These are phyloP conservation scores for Scaptomyza parva DNA, from an alignment of 2,888 invertebrate genomes.

Conservation along the genomic window DNA sequence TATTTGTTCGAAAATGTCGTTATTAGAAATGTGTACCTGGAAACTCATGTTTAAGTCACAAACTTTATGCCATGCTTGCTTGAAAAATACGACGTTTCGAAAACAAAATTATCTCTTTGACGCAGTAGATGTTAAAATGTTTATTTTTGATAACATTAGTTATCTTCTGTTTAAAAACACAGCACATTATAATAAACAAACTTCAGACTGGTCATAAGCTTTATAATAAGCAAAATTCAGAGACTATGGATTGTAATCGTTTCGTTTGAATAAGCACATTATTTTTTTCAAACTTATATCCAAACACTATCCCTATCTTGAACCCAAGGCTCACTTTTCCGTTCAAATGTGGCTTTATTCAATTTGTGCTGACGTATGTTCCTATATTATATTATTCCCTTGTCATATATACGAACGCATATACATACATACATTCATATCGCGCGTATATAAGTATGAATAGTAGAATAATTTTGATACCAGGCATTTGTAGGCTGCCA, in stretches of 20 bases:
- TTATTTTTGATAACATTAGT: slow-evolving; percentile 1
- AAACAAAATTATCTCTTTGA: background rate
- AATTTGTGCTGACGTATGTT: slow-evolving; percentile 11
- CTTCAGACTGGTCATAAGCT: background rate
- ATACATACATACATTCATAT: slow-evolving; percentile 1
- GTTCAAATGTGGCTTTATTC: background rate
- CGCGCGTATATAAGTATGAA: slow-evolving; percentile 10
- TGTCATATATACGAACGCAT: background rate
- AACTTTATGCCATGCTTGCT: background rate
- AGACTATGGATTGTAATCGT: background rate
- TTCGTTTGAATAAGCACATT: background rate
- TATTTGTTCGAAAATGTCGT: background rate
- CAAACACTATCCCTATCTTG: background rate
- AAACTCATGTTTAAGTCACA: background rate
- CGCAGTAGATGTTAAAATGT: background rate
- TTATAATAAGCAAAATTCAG: background rate
- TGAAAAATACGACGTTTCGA: background rate
- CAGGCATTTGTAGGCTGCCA: slow-evolving; percentile 41
- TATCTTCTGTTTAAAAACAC: background rate
- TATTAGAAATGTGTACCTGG: background rate
- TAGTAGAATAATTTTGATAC: slow-evolving; percentile 55
- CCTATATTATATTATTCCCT: slow-evolving; percentile 1
- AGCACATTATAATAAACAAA: background rate
- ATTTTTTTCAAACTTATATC: background rate
- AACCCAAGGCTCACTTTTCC: background rate